These are phyloP conservation scores for Apoda limacodes DNA, from an alignment of 2,888 invertebrate species.

Conservation along the genomic window DNA sequence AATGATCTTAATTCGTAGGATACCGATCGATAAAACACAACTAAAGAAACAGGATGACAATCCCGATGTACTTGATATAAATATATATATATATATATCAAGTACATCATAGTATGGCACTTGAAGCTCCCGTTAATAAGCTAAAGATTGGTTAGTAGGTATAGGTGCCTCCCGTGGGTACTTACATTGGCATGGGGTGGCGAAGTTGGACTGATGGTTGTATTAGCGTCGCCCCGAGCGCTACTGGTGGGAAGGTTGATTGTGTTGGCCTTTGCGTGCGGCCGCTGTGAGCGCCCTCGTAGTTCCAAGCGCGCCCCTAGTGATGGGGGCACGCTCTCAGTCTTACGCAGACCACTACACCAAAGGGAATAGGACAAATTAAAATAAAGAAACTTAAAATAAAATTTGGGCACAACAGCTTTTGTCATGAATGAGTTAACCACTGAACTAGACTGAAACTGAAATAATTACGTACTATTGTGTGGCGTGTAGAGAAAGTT, in stretches of 20 bases:
- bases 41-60: no score
- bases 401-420: constrained; percentile 38
- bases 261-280: constrained; percentile 68
- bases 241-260: constrained; percentile 69
- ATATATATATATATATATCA: no score
- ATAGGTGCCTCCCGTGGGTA: no score
- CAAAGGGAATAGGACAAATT: constrained; percentile 43
- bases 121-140: no score
- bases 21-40: no score
- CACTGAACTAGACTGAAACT: no score
- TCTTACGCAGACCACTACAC: constrained; percentile 53
- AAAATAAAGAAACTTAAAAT: constrained; percentile 35
- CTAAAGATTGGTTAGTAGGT: no score
- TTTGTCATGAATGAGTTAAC: constrained; percentile 5
- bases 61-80: no score
- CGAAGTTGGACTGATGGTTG: constrained; percentile 46
- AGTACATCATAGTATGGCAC: no score
- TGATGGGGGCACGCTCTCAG: constrained; percentile 54
- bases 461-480: no score
- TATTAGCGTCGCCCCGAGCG: constrained; percentile 29
- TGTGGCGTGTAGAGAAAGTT: constrained; percentile 1
- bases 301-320: constrained; percentile 45
- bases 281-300: constrained; percentile 45
- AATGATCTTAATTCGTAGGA: no score
- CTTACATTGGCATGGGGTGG: constrained; percentile 57